Percentiles rank a stretch among this genome's conserved stretches.
Evolutionary conservation across 2,888 invertebrate species (phyloP).

Genomic region (Koerneria pararmatus): DNA sequence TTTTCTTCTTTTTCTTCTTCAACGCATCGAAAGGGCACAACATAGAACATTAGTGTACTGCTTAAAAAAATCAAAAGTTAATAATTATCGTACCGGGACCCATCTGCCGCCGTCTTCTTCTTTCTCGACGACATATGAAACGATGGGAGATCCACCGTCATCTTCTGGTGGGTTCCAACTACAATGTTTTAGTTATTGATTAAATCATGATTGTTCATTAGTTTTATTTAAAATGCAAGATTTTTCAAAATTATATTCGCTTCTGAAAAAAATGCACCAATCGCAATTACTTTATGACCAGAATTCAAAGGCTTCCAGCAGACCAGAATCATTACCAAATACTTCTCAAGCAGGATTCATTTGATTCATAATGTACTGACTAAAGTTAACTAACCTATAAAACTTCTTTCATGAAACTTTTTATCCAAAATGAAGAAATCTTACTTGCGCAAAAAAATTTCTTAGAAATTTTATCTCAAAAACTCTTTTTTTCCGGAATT

Average conservation of each 20-base stretch:
- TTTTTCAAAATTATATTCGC: not conserved
- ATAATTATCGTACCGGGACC: slow-evolving; percentile 55
- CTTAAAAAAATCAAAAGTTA: not conserved
- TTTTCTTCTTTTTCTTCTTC: too few species aligned
- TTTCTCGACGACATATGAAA: slow-evolving; percentile 86
- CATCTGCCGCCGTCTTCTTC: slow-evolving; percentile 59
- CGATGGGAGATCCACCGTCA: slow-evolving; percentile 88
- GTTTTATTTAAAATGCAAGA: not conserved
- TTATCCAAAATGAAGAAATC: too few species aligned
- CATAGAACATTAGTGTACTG: too few species aligned
- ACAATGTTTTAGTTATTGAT: not conserved
- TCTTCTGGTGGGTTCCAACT: slow-evolving; percentile 68
- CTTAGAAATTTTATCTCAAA: too few species aligned
- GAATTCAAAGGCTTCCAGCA: not conserved
- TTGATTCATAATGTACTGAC: too few species aligned
- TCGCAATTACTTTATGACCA: not conserved
- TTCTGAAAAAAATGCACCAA: not conserved
- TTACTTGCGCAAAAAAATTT: too few species aligned
- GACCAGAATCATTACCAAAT: too few species aligned
- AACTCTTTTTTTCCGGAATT: too few species aligned
- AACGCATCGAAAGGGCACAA: too few species aligned
- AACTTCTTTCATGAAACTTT: too few species aligned
- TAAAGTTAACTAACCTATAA: too few species aligned
- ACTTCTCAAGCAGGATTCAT: too few species aligned
- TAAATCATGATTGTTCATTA: not conserved